Evolutionary conservation across 1,140 invertebrate genomes (phyloP), one percentile per base, ranked within the genome.

Genomic region (Macrostomum lignano): DNA sequence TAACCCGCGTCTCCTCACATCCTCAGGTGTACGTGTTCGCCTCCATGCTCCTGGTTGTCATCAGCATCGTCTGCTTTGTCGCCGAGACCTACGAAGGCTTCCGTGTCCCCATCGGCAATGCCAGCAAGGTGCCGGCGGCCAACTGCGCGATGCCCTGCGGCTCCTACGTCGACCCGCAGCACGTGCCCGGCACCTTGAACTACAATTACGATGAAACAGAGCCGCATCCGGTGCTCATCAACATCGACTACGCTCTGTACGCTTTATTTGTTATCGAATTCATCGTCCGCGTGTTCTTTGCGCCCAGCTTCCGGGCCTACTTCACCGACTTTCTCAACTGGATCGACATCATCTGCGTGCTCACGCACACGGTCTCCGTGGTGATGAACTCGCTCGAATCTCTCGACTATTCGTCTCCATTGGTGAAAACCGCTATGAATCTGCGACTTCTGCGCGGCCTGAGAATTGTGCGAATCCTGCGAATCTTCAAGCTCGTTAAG

Each of bases 271-370:
- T 32, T 25, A 21, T 13, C 13, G 17, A 20, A 17, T 5, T 21
- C 7, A 7, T 10, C 28, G 11, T 30, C 23, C n/a, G 30, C 26
- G 14, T 25, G 13, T 35, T 36, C 35, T 47, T 51, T 36, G 40
- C 46, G 7, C 48, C 49, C 5, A 40, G 36, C 17, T 50, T 50
- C 32, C 34, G 43, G 11, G 36, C 38, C 9, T 52, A n/a, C n/a
- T n/a, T n/a, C n/a, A n/a, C n/a, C n/a, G n/a, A n/a, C n/a, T n/a
- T n/a, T n/a, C n/a, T n/a, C n/a, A n/a, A n/a, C n/a, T n/a, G n/a
- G n/a, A n/a, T n/a, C n/a, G n/a, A n/a, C n/a, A n/a, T n/a, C n/a
- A 42, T 55, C 6, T 55, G 52, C 39, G 31, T 55, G 3, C 30
- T 52, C 28, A 50, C 52, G 11, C 48, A 52, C 33, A 43, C 49